A percentile compares a stretch with the other conserved stretches of the same genome.
phyloP scores from a whole-genome alignment of 2,113 vertebrate genomes.

The Heloderma charlesbogerti region DNA sequence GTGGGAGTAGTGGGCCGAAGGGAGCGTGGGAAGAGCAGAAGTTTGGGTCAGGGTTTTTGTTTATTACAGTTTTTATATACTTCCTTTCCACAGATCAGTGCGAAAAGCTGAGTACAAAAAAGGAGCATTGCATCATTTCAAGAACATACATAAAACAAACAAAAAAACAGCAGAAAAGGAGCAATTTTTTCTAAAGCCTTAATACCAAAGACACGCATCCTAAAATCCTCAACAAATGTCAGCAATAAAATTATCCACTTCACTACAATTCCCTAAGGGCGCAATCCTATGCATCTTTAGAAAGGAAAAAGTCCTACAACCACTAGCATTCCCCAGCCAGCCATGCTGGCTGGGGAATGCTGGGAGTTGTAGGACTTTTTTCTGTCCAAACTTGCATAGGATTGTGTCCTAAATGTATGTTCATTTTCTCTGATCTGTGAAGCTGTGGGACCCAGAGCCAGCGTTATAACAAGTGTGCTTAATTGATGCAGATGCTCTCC shows the following conservation, averaged over 20 bases:
- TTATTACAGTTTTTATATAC: not conserved
- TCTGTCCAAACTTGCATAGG: too few relatives aligned
- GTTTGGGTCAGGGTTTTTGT: not conserved
- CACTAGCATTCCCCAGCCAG: too few relatives aligned
- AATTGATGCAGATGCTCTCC: not conserved
- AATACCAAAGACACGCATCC: too few relatives aligned
- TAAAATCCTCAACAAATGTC: too few relatives aligned
- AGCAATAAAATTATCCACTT: not conserved
- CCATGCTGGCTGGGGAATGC: too few relatives aligned
- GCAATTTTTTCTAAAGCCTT: too few relatives aligned
- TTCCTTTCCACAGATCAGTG: not conserved
- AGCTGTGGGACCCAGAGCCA: not conserved
- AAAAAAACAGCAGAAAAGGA: not conserved
- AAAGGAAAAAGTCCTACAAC: too few relatives aligned
- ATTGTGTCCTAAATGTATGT: not conserved
- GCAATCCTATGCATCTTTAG: too few relatives aligned
- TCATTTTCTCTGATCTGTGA: not conserved
- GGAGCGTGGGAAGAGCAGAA: not conserved
- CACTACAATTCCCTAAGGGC: not conserved
- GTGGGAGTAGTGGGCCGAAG: not conserved
- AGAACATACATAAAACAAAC: not conserved
- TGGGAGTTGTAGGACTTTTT: too few relatives aligned
- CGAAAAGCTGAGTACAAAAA: not conserved
- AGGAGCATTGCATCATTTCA: not conserved
- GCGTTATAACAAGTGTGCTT: too few relatives aligned